phyloP scores from a whole-genome alignment of 2,797 vertebrate species.

The Anabas testudineus region DNA sequence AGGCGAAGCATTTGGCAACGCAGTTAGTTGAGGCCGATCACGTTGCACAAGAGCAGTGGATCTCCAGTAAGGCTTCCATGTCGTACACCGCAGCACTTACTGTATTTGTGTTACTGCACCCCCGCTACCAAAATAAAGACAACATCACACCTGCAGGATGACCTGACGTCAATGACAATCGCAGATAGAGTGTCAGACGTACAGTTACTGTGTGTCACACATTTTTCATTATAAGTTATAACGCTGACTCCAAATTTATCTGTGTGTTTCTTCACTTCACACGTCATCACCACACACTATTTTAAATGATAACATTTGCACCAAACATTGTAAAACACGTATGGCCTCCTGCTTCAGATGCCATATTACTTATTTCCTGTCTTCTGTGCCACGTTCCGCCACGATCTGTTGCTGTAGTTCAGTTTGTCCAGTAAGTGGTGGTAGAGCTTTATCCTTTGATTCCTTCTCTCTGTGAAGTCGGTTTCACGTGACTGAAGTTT shows the following conservation, averaged over 20 bases:
- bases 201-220: background rate
- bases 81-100: background rate
- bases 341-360: too few relatives aligned
- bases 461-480: background rate
- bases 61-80: background rate
- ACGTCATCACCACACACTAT: too few relatives aligned
- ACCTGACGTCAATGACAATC: background rate
- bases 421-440: conserved; percentile 45
- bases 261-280: background rate
- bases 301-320: too few relatives aligned
- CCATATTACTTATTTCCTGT: background rate
- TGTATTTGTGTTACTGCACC: background rate
- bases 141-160: background rate
- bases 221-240: conserved; percentile 6
- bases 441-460: conserved; percentile 31
- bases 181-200: background rate
- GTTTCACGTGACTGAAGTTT: background rate
- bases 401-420: conserved; percentile 14
- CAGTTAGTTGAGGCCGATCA: background rate
- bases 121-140: background rate
- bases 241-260: background rate
- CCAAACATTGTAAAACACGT: background rate
- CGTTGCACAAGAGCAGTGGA: background rate
- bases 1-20: background rate
- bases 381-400: background rate